phyloP scores from a whole-genome alignment of 2,113 vertebrate species.

The Corythaeola cristata region DNA sequence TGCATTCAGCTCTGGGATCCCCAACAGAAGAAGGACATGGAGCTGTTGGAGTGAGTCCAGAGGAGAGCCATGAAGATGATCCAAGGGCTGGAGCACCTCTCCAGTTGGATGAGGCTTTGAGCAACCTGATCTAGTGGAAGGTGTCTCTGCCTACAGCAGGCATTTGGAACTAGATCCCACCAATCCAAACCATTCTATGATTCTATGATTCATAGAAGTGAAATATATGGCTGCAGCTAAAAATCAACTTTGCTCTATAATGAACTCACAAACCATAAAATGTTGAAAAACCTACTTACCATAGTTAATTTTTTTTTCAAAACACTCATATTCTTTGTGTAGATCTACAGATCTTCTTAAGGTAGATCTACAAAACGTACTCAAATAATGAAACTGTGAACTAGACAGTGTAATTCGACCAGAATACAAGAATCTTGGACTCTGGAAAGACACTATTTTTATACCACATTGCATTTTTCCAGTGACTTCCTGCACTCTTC shows the following conservation, averaged over 20 bases:
- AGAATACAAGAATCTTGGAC: neutral
- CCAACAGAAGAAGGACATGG: too few relatives aligned
- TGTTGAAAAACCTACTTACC: neutral
- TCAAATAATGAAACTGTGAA: neutral
- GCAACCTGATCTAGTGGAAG: too few relatives aligned
- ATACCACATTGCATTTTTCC: neutral
- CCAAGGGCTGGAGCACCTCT: too few relatives aligned
- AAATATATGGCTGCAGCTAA: neutral
- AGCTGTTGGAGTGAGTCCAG: too few relatives aligned
- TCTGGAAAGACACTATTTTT: neutral
- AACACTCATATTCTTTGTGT: neutral
- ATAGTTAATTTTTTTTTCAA: rapidly evolving
- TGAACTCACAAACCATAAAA: neutral
- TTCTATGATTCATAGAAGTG: neutral
- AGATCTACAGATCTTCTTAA: neutral
- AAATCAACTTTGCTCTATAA: neutral
- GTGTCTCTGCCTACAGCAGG: too few relatives aligned
- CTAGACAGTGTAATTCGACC: neutral
- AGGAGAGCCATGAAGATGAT: too few relatives aligned
- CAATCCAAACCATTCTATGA: too few relatives aligned
- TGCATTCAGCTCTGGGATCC: too few relatives aligned
- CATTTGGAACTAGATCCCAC: too few relatives aligned
- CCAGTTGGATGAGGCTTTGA: too few relatives aligned
- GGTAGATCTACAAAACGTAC: neutral
- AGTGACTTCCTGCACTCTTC: neutral